A percentile compares a stretch with the other conserved stretches of the same genome.
Evolutionary conservation across 2,888 invertebrate species (phyloP).

Genomic region (Oscheius sp.): DNA sequence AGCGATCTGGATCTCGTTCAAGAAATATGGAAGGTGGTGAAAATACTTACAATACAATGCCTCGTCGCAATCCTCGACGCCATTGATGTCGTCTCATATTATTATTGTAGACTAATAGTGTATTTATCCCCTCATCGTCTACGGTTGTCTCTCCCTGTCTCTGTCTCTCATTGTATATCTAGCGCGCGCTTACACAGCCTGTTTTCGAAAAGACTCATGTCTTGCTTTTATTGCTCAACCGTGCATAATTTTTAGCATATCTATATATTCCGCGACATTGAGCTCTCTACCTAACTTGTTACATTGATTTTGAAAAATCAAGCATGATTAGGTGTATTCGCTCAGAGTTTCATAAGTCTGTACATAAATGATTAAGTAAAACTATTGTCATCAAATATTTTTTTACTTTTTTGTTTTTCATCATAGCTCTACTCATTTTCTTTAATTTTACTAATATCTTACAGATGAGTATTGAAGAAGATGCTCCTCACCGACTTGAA

Average conservation of each 20-base stretch:
- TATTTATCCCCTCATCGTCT: slow-evolving; percentile 9
- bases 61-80: slow-evolving; percentile 50
- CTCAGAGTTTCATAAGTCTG: slow-evolving; percentile 26
- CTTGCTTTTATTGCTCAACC: neutral
- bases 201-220: slow-evolving; percentile 1
- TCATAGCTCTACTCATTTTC: neutral
- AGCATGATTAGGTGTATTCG: slow-evolving; percentile 18
- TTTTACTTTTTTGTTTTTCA: neutral
- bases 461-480: slow-evolving; percentile 27
- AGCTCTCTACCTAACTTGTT: slow-evolving; percentile 12
- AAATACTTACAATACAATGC: slow-evolving; percentile 48
- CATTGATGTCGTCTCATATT: slow-evolving; percentile 8
- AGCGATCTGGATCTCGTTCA: slow-evolving; percentile 42
- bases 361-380: slow-evolving; percentile 4
- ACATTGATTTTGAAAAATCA: slow-evolving; percentile 26
- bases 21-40: slow-evolving; percentile 41
- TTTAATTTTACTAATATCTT: neutral
- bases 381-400: neutral
- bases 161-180: neutral
- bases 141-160: slow-evolving; percentile 5
- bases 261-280: neutral
- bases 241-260: neutral
- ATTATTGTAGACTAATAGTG: neutral
- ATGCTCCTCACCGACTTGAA: slow-evolving; percentile 55
- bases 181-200: neutral